A percentile compares a stretch with the other conserved stretches of the same genome.
Conservation (phyloP, 2,888 invertebrate genomes). For the Mycogona germanica region DNA sequence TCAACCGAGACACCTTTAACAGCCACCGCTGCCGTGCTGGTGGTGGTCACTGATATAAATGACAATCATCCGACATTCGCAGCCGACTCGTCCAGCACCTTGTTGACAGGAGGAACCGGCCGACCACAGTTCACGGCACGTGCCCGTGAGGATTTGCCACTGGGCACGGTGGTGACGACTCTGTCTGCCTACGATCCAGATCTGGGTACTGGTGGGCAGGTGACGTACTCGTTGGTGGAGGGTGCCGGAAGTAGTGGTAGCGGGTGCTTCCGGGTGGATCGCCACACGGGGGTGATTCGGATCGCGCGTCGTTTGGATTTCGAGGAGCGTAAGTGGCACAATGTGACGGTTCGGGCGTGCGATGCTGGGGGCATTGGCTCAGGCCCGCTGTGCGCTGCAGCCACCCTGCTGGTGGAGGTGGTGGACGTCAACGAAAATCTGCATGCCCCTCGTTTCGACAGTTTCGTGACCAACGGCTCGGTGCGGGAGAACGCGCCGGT, state of each 20-base stretch:
- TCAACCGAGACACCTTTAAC: conserved; percentile 48
- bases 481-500: conserved; percentile 69
- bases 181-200: conserved; percentile 77
- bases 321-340: conserved; percentile 79
- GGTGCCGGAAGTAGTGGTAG: conserved; percentile 48
- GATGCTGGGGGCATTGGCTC: conserved; percentile 72
- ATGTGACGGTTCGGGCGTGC: conserved; percentile 67
- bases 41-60: conserved; percentile 78
- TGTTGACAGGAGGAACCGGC: too few species aligned
- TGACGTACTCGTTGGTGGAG: conserved; percentile 66
- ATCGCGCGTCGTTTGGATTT: conserved; percentile 69
- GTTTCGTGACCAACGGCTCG: conserved; percentile 58
- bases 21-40: conserved; percentile 68
- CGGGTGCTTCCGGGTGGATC: conserved; percentile 75
- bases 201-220: conserved; percentile 63
- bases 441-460: conserved; percentile 66
- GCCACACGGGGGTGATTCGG: conserved; percentile 70
- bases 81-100: too few species aligned
- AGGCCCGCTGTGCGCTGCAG: conserved; percentile 64
- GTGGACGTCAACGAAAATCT: conserved; percentile 91
- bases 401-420: conserved; percentile 60
- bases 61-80: conserved; percentile 77
- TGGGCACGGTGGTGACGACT: conserved; percentile 72
- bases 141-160: conserved; percentile 80
- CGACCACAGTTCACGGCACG: conserved; percentile 50